Evolutionary conservation across 2,797 vertebrate genomes (phyloP).

Genomic region (Danio kyathit): DNA sequence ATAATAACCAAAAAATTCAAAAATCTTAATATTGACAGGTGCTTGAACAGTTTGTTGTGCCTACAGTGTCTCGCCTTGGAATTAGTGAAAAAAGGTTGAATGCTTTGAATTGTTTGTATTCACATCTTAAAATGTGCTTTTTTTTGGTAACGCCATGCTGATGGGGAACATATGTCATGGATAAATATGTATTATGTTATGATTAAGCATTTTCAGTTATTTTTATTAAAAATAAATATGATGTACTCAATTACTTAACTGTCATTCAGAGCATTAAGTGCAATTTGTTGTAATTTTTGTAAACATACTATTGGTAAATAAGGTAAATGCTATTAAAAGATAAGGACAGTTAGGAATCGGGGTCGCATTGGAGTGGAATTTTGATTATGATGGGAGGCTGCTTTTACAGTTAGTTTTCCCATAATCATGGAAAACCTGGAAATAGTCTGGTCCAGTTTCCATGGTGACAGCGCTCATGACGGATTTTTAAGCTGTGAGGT

Average conservation of each 20-base stretch:
- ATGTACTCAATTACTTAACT: too few species aligned
- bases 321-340: neutral
- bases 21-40: too few species aligned
- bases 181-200: neutral
- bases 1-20: too few species aligned
- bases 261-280: too few species aligned
- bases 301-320: neutral
- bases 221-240: neutral
- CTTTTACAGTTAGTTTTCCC: neutral
- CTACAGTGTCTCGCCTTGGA: too few species aligned
- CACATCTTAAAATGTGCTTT: neutral
- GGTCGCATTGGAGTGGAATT: neutral
- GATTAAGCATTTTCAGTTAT: neutral
- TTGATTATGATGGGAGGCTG: neutral
- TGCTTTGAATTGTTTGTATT: neutral
- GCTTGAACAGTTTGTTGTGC: too few species aligned
- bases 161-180: neutral
- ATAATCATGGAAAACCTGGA: conserved; percentile 14
- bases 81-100: neutral
- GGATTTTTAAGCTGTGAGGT: conserved; percentile 28
- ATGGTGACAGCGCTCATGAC: conserved; percentile 6
- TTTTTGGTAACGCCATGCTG: neutral
- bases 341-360: neutral
- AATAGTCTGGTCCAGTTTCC: conserved; percentile 5
- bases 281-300: neutral